Base-by-base conservation (phyloP, 2,888 invertebrate genomes). In the Drosophila mercatorum region DNA sequence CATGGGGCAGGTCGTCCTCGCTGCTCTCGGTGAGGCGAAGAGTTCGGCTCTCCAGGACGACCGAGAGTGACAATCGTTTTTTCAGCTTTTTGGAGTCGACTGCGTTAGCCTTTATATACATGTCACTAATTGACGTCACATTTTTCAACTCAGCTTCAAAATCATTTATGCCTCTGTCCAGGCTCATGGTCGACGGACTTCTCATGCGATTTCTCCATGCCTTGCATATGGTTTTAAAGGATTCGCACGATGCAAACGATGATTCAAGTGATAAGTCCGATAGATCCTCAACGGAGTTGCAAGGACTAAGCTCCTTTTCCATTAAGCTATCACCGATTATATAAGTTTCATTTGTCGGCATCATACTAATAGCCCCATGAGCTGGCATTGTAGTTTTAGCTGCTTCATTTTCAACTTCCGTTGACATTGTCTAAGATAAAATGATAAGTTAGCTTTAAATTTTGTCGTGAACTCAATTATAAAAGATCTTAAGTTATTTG, bases 21-120 rank as follows among this genome's bases (percentile, higher is more conserved):
- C 77, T 76, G 62, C 76, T 72, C 0, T 76, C 76, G 3, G 77
- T 72, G 11, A 66, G 31, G 0, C 22, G 22, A 3, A 76, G 7
- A 0, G 43, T 4, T 3, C 65, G 66, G 26, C 65, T 57, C n/a
- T 77, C 73, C 38, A 73, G 51, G 17, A 77, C 49, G 26, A 77
- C 73, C 34, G 53, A 61, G 17, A 77, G 12, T 0, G 77, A 77
- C 1, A 58, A 2, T 3, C 60, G 34, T 26, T 10, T 38, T 11
- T 57, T 41, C 8, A 72, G 10, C 3, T 61, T 49, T 0, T 11
- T n/a, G 11, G 47, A 22, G 3, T 60, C 55, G 2, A 17, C 43
- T 2, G 43, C 6, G 8, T 17, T 36, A 14, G n/a, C 51, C 6
- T 26, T 44, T 7, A 10, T 41, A 11, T n/a, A 26, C 17, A 40